phyloP scores from a whole-genome alignment of 2,888 invertebrate species.

The Ecdyonurus torrentis region DNA sequence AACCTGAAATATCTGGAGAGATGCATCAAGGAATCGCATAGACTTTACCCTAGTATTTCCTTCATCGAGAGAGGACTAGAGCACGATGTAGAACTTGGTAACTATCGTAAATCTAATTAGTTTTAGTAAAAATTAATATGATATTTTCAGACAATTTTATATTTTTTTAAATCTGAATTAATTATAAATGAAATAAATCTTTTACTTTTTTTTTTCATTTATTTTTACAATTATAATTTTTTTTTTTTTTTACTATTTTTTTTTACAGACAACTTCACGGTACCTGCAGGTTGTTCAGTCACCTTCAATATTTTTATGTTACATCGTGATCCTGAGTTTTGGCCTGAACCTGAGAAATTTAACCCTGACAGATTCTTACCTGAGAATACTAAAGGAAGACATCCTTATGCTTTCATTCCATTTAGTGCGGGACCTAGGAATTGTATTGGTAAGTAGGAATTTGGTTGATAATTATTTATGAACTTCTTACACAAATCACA shows the following conservation, averaged over 20 bases:
- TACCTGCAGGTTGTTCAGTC: slow-evolving; percentile 4
- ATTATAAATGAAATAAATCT: too few relatives aligned
- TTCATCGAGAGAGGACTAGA: neutral
- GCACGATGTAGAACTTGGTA: slow-evolving; percentile 4
- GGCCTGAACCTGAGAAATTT: slow-evolving; percentile 6
- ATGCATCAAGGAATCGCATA: slow-evolving; percentile 7
- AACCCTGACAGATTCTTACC: slow-evolving; percentile 9
- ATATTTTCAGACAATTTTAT: too few relatives aligned
- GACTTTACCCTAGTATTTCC: slow-evolving; percentile 8
- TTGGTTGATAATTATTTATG: too few relatives aligned
- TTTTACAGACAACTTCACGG: neutral
- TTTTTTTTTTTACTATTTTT: too few relatives aligned
- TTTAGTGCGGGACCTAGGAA: slow-evolving; percentile 9
- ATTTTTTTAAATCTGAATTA: too few relatives aligned
- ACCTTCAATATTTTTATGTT: neutral
- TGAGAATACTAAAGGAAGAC: neutral
- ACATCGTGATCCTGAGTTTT: slow-evolving; percentile 5
- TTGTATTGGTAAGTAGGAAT: slow-evolving; percentile 9
- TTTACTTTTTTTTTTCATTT: too few relatives aligned
- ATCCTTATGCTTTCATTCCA: slow-evolving; percentile 8
- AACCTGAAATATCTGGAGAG: slow-evolving; percentile 3
- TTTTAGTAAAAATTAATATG: too few relatives aligned
- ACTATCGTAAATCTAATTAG: neutral
- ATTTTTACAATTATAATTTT: too few relatives aligned
- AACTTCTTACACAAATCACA: neutral